Evolutionary conservation across 2,888 invertebrate genomes (phyloP).

Genomic region (Pammene fasciana): DNA sequence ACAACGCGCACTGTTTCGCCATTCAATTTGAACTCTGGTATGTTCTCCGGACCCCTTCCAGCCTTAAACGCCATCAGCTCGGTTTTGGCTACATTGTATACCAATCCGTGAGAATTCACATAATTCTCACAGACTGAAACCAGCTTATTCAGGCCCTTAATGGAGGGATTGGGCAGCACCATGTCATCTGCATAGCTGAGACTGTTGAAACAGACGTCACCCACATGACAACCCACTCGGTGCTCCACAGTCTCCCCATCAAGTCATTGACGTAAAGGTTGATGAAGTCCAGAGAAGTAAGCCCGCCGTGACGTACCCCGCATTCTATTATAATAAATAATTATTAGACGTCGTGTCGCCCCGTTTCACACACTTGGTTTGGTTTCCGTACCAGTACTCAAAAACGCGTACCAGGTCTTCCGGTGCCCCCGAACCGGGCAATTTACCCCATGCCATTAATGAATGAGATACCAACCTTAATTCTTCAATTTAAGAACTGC

Average conservation of each 20-base stretch:
- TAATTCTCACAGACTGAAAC: background rate
- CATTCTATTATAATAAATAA: background rate
- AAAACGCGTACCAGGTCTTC: no score
- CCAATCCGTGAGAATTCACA: background rate
- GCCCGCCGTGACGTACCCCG: background rate
- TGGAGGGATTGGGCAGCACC: no score
- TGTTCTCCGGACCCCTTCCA: no score
- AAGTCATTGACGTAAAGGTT: slow-evolving; percentile 3
- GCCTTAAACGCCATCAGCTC: no score
- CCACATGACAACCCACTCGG: background rate
- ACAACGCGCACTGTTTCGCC: no score
- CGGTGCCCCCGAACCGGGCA: no score
- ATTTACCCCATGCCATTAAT: no score
- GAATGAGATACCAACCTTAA: no score
- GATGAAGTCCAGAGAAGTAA: background rate
- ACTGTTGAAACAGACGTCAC: slow-evolving; percentile 2
- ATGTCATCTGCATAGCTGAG: background rate
- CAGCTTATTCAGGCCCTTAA: no score
- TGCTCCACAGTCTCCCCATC: background rate
- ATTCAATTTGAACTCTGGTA: no score
- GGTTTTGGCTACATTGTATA: no score
- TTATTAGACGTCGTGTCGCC: background rate
- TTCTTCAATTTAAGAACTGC: no score
- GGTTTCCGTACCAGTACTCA: background rate
- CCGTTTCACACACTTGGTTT: background rate